Evolutionary conservation across 1,140 invertebrate species (phyloP).

Genomic region (Ladona fulva): DNA sequence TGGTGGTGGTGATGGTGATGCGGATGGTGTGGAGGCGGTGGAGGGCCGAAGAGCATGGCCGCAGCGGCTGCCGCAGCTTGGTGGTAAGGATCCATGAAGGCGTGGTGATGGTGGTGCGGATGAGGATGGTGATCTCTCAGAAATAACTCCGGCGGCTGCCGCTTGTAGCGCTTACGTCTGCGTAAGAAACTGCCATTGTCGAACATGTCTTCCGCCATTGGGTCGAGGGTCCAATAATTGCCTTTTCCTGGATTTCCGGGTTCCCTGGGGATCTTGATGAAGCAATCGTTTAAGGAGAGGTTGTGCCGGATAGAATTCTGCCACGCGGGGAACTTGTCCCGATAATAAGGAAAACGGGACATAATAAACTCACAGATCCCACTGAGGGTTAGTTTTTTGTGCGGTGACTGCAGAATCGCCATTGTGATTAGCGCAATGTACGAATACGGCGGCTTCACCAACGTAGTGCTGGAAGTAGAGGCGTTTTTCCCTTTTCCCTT

Average conservation of each 20-base stretch:
- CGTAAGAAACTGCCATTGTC: slow-evolving; percentile 96
- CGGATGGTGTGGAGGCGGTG: slow-evolving; percentile 24
- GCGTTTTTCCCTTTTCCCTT: slow-evolving; percentile 7
- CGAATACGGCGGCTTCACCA: slow-evolving; percentile 92
- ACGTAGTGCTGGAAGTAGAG: slow-evolving; percentile 31
- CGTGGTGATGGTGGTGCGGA: slow-evolving; percentile 29
- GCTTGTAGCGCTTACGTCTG: slow-evolving; percentile 89
- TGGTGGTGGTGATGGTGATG: slow-evolving; percentile 28
- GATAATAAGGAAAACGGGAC: slow-evolving; percentile 93
- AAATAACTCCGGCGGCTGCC: slow-evolving; percentile 53
- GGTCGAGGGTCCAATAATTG: slow-evolving; percentile 98
- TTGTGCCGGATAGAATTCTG: slow-evolving; percentile 97
- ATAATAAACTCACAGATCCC: slow-evolving; percentile 99
- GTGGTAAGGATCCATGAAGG: slow-evolving; percentile 36
- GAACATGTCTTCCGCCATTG: slow-evolving; percentile 96
- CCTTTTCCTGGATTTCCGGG: slow-evolving; percentile 98
- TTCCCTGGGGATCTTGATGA: slow-evolving; percentile 96
- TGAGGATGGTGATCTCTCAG: slow-evolving; percentile 37
- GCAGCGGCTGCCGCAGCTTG: slow-evolving; percentile 34
- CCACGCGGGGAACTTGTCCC: slow-evolving; percentile 92
- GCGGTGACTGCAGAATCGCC: slow-evolving; percentile 94
- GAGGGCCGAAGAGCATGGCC: slow-evolving; percentile 28
- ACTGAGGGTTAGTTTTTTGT: slow-evolving; percentile 91
- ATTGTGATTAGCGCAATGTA: slow-evolving; percentile 98
- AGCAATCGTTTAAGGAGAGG: slow-evolving; percentile 95